Conservation (phyloP, 2,888 invertebrate genomes). For the Agrilus mali region DNA sequence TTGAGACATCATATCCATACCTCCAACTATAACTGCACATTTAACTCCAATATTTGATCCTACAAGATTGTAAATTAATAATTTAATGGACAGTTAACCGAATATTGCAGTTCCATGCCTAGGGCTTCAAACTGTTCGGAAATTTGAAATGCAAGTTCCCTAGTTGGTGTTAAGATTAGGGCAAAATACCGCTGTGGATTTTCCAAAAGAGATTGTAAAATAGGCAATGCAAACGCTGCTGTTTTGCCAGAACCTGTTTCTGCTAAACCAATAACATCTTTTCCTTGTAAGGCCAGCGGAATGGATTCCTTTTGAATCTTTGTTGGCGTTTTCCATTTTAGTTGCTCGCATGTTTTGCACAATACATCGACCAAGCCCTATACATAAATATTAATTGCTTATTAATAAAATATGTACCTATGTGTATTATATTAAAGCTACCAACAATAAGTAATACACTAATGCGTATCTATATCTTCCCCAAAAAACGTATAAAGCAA, state of each 20-base stretch:
- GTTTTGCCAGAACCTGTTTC: slow-evolving; percentile 96
- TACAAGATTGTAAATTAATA: slow-evolving; percentile 23
- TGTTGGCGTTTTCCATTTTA: slow-evolving; percentile 91
- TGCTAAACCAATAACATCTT: slow-evolving; percentile 48
- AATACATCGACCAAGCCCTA: slow-evolving; percentile 85
- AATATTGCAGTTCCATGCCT: slow-evolving; percentile 40
- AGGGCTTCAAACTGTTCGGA: slow-evolving; percentile 97
- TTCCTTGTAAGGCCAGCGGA: slow-evolving; percentile 80
- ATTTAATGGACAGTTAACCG: neutral
- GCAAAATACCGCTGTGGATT: slow-evolving; percentile 92
- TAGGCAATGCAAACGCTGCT: slow-evolving; percentile 93
- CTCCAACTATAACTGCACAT: slow-evolving; percentile 94
- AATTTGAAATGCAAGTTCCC: slow-evolving; percentile 97
- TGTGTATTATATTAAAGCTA: too few relatives aligned
- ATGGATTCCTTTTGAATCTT: slow-evolving; percentile 93
- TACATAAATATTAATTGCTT: slow-evolving; percentile 10
- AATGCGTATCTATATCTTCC: too few relatives aligned
- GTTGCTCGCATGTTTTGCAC: slow-evolving; percentile 78
- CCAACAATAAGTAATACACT: too few relatives aligned
- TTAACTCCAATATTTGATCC: slow-evolving; percentile 86
- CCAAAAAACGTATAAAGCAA: too few relatives aligned
- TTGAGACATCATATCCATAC: slow-evolving; percentile 97
- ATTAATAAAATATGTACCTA: too few relatives aligned
- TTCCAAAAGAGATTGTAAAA: slow-evolving; percentile 79
- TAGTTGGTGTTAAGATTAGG: slow-evolving; percentile 85